Percentiles rank a stretch among this genome's conserved stretches.
phyloP scores from a whole-genome alignment of 2,113 vertebrate genomes.

The Cinclus cinclus region DNA sequence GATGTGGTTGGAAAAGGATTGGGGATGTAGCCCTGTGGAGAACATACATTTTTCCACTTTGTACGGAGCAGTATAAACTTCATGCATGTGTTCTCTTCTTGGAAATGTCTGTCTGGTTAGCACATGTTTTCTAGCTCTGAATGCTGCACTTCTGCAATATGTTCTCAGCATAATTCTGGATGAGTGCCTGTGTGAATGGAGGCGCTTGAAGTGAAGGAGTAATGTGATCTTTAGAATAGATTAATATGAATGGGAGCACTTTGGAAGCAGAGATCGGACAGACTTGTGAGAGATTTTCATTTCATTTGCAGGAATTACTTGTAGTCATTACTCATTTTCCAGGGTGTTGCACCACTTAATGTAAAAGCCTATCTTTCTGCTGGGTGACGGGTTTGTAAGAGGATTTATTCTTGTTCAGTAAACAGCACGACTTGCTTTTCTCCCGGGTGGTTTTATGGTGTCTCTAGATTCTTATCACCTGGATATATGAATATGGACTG shows the following conservation, averaged over 20 bases:
- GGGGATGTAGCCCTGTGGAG: neutral
- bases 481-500: neutral
- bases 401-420: neutral
- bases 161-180: conserved; percentile 40
- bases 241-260: conserved; percentile 19
- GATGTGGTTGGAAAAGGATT: neutral
- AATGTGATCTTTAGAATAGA: neutral
- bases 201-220: neutral
- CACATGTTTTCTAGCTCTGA: neutral
- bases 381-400: neutral
- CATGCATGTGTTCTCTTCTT: neutral
- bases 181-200: conserved; percentile 19
- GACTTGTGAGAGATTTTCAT: neutral
- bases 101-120: neutral
- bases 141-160: conserved; percentile 3
- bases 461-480: neutral
- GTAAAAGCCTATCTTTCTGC: neutral
- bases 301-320: neutral
- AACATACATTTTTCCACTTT: fast-evolving
- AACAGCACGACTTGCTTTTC: neutral
- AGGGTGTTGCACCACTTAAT: neutral
- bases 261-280: neutral
- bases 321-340: neutral
- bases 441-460: neutral
- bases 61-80: neutral